phyloP scores from a whole-genome alignment of 2,888 invertebrate genomes.

The Catotricha subobsoleta region DNA sequence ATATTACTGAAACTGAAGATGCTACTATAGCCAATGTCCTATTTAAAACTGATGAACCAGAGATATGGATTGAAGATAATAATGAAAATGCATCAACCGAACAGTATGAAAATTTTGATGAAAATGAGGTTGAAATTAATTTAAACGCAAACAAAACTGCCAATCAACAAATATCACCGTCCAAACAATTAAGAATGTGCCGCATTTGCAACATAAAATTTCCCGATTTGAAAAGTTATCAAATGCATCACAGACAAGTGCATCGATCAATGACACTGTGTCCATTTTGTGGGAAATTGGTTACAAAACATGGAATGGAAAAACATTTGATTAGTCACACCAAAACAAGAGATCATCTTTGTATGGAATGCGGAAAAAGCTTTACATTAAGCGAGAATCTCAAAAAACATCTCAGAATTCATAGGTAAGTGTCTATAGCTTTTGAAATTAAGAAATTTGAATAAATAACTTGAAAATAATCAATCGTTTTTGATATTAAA shows the following conservation, averaged over 20 bases:
- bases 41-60: not conserved
- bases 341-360: slow-evolving; percentile 2
- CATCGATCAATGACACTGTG: slow-evolving; percentile 4
- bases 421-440: no score
- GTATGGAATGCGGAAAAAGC: slow-evolving; percentile 8
- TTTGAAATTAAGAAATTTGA: no score
- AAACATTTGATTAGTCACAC: slow-evolving; percentile 7
- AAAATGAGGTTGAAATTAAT: no score
- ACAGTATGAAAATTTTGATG: no score
- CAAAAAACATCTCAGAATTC: slow-evolving; percentile 7
- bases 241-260: not conserved
- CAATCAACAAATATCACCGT: not conserved
- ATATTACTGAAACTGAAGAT: not conserved
- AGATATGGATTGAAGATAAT: not conserved
- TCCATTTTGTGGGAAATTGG: slow-evolving; percentile 8
- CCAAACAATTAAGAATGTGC: not conserved
- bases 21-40: not conserved
- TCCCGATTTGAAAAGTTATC: not conserved
- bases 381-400: slow-evolving; percentile 6
- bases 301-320: slow-evolving; percentile 3
- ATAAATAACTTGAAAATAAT: no score
- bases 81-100: no score
- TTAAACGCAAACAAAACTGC: no score
- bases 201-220: not conserved
- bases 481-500: no score